phyloP scores from a whole-genome alignment of 23 tunicate genomes.

The Styela clava region DNA sequence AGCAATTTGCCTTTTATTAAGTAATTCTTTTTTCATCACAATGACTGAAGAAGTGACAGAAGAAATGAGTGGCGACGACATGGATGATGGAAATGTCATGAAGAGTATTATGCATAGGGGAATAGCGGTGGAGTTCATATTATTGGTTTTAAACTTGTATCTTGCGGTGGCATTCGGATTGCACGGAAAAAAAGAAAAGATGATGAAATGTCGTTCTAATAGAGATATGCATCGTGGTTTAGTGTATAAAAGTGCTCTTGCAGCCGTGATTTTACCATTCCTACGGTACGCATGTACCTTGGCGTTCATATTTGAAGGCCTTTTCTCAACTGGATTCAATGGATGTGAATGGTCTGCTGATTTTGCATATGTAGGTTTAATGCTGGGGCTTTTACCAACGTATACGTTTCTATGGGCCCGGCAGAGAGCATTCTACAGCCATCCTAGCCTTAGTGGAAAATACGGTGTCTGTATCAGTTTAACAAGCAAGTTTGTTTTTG shows the following conservation, averaged over 20 bases:
- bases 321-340: background rate
- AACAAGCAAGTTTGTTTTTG: slow-evolving; percentile 9
- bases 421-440: slow-evolving; percentile 17
- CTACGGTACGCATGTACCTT: slow-evolving; percentile 5
- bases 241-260: slow-evolving; percentile 4
- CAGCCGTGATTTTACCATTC: slow-evolving; percentile 2
- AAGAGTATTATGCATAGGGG: too few relatives aligned
- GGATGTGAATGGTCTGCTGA: slow-evolving; percentile 3
- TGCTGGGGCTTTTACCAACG: background rate
- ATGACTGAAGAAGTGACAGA: too few relatives aligned
- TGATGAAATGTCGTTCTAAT: background rate
- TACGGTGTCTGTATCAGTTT: background rate
- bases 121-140: background rate
- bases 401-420: slow-evolving; percentile 11
- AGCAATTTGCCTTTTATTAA: too few relatives aligned
- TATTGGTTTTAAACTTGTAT: slow-evolving; percentile 3
- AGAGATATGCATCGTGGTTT: slow-evolving; percentile 26
- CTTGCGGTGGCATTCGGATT: slow-evolving; percentile 4
- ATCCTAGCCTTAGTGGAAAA: background rate
- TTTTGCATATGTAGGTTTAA: slow-evolving; percentile 8
- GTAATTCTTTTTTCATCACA: too few relatives aligned
- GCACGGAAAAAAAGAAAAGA: slow-evolving; percentile 3
- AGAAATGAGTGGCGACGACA: too few relatives aligned
- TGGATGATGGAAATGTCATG: too few relatives aligned
- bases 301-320: background rate